Conservation (phyloP, 2,113 vertebrate genomes). For the Nannospalax galili region DNA sequence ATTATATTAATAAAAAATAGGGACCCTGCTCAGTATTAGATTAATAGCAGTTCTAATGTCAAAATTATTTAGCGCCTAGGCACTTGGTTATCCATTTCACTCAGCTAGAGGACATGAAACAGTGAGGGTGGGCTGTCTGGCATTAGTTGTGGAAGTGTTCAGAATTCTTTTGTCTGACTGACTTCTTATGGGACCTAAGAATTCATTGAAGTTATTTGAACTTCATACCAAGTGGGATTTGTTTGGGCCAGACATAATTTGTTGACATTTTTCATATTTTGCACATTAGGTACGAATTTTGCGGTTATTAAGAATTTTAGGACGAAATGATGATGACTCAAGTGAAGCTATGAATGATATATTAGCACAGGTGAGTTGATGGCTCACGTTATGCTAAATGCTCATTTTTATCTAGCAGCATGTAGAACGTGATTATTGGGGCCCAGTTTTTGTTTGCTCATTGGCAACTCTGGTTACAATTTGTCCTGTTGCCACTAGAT, state of each 20-base stretch:
- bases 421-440: not conserved
- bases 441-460: slow-evolving; percentile 27
- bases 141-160: slow-evolving; percentile 24
- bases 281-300: slow-evolving; percentile 95
- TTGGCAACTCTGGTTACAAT: not conserved
- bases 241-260: slow-evolving; percentile 34
- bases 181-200: slow-evolving; percentile 35
- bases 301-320: slow-evolving; percentile 97
- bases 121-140: not conserved
- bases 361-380: slow-evolving; percentile 94
- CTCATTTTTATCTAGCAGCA: not conserved
- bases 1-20: not conserved
- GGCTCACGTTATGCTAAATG: not conserved
- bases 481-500: slow-evolving; percentile 16
- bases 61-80: not conserved
- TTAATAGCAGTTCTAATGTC: slow-evolving; percentile 20
- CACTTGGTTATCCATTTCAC: not conserved
- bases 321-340: slow-evolving; percentile 97
- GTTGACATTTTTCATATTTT: slow-evolving; percentile 67
- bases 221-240: not conserved
- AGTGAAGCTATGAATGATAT: slow-evolving; percentile 99
- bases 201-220: slow-evolving; percentile 26
- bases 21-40: not conserved
- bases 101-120: not conserved
- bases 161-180: slow-evolving; percentile 39